Percentiles rank a stretch among this genome's conserved stretches.
Evolutionary conservation across 2,113 vertebrate genomes (phyloP).

Genomic region (Cynoglossus semilaevis): DNA sequence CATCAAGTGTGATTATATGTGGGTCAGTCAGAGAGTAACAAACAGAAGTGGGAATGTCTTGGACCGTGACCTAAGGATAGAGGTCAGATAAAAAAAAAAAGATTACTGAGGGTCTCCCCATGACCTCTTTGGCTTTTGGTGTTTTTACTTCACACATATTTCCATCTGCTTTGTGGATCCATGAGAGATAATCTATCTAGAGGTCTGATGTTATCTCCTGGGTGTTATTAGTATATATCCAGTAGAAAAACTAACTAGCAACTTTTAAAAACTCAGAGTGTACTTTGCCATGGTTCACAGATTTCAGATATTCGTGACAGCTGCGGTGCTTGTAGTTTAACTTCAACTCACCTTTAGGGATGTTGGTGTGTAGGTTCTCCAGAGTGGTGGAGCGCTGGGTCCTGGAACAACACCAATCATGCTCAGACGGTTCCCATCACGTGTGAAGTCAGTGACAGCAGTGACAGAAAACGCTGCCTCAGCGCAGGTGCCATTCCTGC

Average conservation of each 20-base stretch:
- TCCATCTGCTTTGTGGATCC: background rate
- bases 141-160: constrained; percentile 44
- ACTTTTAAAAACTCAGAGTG: too few relatives aligned
- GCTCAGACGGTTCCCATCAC: constrained; percentile 69
- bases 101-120: constrained; percentile 2
- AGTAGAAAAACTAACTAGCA: too few relatives aligned
- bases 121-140: constrained; percentile 43
- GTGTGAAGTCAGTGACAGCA: constrained; percentile 77
- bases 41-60: constrained; percentile 78
- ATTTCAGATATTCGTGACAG: too few relatives aligned
- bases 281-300: too few relatives aligned
- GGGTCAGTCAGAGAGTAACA: constrained; percentile 82
- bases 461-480: constrained; percentile 62
- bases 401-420: constrained; percentile 44
- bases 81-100: constrained; percentile 33
- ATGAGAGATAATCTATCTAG: constrained; percentile 37
- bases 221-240: constrained; percentile 1
- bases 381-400: constrained; percentile 54
- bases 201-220: constrained; percentile 32
- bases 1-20: constrained; percentile 81
- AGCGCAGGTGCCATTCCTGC: constrained; percentile 66
- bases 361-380: constrained; percentile 70
- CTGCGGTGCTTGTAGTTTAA: too few relatives aligned
- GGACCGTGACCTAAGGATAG: constrained; percentile 77
- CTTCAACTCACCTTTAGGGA: constrained; percentile 68